Evolutionary conservation across 2,888 invertebrate genomes (phyloP).

Genomic region (Zootermopsis nevadensis): DNA sequence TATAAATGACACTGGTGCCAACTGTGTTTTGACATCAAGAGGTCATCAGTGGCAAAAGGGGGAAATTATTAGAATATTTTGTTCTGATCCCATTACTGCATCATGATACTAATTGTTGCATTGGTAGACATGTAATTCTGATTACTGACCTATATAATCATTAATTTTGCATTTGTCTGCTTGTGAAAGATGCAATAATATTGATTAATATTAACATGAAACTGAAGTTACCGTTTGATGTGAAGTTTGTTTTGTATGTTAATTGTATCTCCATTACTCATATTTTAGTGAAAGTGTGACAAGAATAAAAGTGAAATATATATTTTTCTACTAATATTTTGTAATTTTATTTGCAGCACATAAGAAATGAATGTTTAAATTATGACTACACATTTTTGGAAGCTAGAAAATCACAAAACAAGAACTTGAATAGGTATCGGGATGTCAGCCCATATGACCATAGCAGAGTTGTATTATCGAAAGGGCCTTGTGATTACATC

Average conservation of each 20-base stretch:
- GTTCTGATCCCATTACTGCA: too few relatives aligned
- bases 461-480: constrained; percentile 82
- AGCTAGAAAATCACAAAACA: constrained; percentile 82
- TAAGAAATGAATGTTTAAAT: constrained; percentile 76
- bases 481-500: constrained; percentile 86
- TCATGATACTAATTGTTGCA: too few relatives aligned
- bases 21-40: too few relatives aligned
- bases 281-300: background rate
- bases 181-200: background rate
- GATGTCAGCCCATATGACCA: constrained; percentile 98
- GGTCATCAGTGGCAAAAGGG: too few relatives aligned
- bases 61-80: too few relatives aligned
- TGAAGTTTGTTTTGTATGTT: background rate
- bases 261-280: background rate
- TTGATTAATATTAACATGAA: background rate
- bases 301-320: background rate
- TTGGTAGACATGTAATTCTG: too few relatives aligned
- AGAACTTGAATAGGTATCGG: constrained; percentile 88
- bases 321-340: background rate
- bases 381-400: constrained; percentile 68
- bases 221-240: background rate
- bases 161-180: background rate
- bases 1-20: too few relatives aligned
- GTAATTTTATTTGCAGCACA: constrained; percentile 68
- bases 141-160: background rate